Percentiles rank a stretch among this genome's conserved stretches.
These are phyloP conservation scores for Drosophila nigricruria DNA, from an alignment of 2,888 invertebrate genomes.

Conservation along the genomic window DNA sequence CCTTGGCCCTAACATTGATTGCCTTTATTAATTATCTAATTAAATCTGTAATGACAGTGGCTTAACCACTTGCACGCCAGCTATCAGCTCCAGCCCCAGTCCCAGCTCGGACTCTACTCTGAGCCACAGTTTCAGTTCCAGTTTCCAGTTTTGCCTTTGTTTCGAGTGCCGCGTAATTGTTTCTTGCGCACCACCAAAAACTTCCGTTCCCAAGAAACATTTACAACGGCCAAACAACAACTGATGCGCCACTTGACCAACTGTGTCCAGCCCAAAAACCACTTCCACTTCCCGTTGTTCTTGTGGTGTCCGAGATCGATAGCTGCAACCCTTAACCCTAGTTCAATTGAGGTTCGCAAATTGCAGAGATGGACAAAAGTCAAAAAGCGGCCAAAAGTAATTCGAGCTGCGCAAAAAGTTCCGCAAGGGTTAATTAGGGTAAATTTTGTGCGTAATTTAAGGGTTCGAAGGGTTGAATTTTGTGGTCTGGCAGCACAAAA, in stretches of 20 bases:
- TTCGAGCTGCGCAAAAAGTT: constrained; percentile 31
- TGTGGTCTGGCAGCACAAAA: not conserved
- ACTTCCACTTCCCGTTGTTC: constrained; percentile 77
- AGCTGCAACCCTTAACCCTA: constrained; percentile 72
- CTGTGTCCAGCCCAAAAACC: constrained; percentile 50
- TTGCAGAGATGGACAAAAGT: constrained; percentile 29
- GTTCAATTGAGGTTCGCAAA: constrained; percentile 42
- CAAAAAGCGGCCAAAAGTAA: constrained; percentile 38
- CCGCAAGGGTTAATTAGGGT: constrained; percentile 31
- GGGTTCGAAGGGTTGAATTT: constrained; percentile 13
- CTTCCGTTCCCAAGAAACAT: constrained; percentile 74
- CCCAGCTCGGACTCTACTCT: not conserved
- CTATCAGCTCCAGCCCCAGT: not conserved
- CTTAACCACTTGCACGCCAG: constrained; percentile 52
- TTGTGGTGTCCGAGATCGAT: constrained; percentile 29
- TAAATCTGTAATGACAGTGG: constrained; percentile 77
- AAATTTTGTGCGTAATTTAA: constrained; percentile 36
- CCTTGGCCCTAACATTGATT: constrained; percentile 65
- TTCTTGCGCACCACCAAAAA: constrained; percentile 55
- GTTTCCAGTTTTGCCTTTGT: constrained; percentile 38
- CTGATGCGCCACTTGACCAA: constrained; percentile 15
- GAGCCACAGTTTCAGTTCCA: not conserved
- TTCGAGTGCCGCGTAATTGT: constrained; percentile 69
- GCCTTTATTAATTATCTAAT: constrained; percentile 82
- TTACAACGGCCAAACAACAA: constrained; percentile 21